These are phyloP conservation scores for Cinara cedri DNA, from an alignment of 2,888 invertebrate species.

Conservation along the genomic window DNA sequence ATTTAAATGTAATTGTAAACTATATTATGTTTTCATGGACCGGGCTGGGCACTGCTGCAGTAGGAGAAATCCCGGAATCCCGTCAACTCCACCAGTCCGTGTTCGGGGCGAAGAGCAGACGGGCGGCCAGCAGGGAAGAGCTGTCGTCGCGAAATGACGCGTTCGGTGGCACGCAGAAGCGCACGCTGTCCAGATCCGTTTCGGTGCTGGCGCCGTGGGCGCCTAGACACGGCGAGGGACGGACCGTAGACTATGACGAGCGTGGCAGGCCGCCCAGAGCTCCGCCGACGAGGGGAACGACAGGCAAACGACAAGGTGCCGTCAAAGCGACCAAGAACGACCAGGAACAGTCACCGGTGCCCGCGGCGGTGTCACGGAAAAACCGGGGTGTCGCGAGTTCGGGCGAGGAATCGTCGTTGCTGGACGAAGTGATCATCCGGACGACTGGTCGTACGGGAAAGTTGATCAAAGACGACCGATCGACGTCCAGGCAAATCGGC, in stretches of 20 bases:
- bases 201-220: constrained; percentile 86
- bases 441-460: constrained; percentile 54
- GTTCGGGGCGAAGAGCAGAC: constrained; percentile 66
- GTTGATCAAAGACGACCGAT: constrained; percentile 49
- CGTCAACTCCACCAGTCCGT: constrained; percentile 65
- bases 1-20: no score
- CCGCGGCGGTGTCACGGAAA: constrained; percentile 23
- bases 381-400: constrained; percentile 32
- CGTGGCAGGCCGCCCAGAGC: constrained; percentile 58
- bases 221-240: constrained; percentile 73
- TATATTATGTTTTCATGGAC: no score
- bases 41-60: constrained; percentile 63
- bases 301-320: neutral
- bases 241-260: constrained; percentile 62
- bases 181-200: constrained; percentile 77
- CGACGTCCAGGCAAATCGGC: constrained; percentile 43
- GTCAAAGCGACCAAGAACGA: constrained; percentile 42
- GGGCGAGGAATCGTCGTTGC: constrained; percentile 50
- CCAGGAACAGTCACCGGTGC: constrained; percentile 24
- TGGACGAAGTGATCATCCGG: constrained; percentile 51
- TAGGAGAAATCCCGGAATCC: constrained; percentile 84
- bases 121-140: constrained; percentile 77
- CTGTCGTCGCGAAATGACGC: constrained; percentile 71
- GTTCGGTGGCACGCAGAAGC: constrained; percentile 67
- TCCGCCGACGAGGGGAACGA: constrained; percentile 12